These are phyloP conservation scores for Synanthedon tipuliformis DNA, from an alignment of 2,888 invertebrate genomes.

Conservation along the genomic window DNA sequence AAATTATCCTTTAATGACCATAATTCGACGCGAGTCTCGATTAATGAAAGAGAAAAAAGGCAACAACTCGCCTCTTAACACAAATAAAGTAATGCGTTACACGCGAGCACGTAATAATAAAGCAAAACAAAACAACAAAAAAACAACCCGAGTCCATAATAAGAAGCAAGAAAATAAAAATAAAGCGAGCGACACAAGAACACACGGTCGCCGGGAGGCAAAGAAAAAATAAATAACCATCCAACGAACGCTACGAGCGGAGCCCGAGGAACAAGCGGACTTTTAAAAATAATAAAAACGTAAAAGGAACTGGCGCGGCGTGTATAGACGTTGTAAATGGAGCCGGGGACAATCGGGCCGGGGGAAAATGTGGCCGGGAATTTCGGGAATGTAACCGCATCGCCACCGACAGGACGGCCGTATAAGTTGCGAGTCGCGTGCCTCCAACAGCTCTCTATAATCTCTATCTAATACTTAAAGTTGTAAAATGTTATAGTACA, in stretches of 20 bases:
- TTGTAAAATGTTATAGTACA: background rate
- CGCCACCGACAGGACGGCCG: constrained; percentile 39
- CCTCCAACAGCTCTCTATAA: constrained; percentile 27
- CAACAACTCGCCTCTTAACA: constrained; percentile 65
- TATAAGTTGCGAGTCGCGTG: constrained; percentile 27
- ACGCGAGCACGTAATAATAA: constrained; percentile 66
- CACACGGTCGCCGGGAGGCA: constrained; percentile 70
- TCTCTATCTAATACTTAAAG: constrained; percentile 24
- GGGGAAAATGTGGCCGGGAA: constrained; percentile 64
- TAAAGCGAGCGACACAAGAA: constrained; percentile 67
- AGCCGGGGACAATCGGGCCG: constrained; percentile 65
- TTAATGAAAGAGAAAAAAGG: constrained; percentile 51
- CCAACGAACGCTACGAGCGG: constrained; percentile 43
- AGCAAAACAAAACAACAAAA: constrained; percentile 38
- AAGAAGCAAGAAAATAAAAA: constrained; percentile 70
- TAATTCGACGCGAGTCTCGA: constrained; percentile 66
- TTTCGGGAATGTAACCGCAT: constrained; percentile 55
- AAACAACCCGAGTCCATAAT: constrained; percentile 56
- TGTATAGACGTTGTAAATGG: constrained; percentile 68
- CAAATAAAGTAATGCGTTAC: constrained; percentile 63
- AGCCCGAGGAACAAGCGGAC: constrained; percentile 65
- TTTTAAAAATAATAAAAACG: constrained; percentile 70
- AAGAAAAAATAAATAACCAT: constrained; percentile 64
- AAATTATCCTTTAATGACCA: constrained; percentile 71
- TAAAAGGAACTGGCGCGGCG: constrained; percentile 68